Percentiles rank a stretch among this genome's conserved stretches.
Conservation (phyloP, 2,113 vertebrate species). For the Spheniscus mendiculus region DNA sequence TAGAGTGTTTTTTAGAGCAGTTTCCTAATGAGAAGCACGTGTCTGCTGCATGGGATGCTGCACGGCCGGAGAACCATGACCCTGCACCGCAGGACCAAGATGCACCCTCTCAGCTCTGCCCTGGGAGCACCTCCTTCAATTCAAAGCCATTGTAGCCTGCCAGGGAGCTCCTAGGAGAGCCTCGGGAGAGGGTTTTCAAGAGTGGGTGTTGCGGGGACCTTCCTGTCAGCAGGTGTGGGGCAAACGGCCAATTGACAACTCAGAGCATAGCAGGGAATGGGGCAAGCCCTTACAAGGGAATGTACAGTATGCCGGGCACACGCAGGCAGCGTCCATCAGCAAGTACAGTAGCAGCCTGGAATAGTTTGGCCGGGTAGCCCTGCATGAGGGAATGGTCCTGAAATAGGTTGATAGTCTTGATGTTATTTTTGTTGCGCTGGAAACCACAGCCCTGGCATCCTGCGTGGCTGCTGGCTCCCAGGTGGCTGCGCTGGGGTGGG, state of each 20-base stretch:
- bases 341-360: slow-evolving; percentile 65
- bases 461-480: not conserved
- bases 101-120: not conserved
- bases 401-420: slow-evolving; percentile 54
- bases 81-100: not conserved
- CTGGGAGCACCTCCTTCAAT: not conserved
- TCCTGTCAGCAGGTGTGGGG: slow-evolving; percentile 41
- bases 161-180: not conserved
- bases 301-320: slow-evolving; percentile 61
- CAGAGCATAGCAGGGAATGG: slow-evolving; percentile 10
- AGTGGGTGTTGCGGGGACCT: not conserved
- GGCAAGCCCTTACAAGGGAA: slow-evolving; percentile 68
- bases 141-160: not conserved
- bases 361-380: slow-evolving; percentile 35
- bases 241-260: slow-evolving; percentile 19
- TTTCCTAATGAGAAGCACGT: not conserved
- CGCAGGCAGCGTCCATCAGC: not conserved
- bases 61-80: accelerated
- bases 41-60: not conserved
- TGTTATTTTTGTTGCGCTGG: slow-evolving; percentile 56
- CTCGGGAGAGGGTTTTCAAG: not conserved
- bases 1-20: not conserved
- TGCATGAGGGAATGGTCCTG: slow-evolving; percentile 28
- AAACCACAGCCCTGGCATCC: slow-evolving; percentile 2
- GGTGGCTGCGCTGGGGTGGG: not conserved